Evolutionary conservation across 2,888 invertebrate genomes (phyloP), one percentile per base, ranked within the genome.

Genomic region (Drosophila macrothrix): DNA sequence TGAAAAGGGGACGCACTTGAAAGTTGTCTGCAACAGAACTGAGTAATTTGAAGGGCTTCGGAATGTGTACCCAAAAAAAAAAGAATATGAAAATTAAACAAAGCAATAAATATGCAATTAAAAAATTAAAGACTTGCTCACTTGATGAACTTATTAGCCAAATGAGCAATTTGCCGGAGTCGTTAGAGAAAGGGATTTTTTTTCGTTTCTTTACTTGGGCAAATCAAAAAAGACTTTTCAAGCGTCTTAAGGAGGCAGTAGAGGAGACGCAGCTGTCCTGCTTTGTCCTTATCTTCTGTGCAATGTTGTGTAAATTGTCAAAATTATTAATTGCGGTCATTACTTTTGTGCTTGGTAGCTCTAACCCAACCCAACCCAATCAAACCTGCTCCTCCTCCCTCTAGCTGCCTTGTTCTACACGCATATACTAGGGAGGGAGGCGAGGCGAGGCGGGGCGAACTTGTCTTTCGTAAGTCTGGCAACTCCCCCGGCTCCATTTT

Each of bases 251-350:
- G n/a, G 16, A 7, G 19, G 19, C 9, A 14, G 19, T 9, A 9
- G 7, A 9, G 25, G 29, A 14, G 28, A n/a, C 29, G 50, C 25
- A 35, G 50, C 43, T 22, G 31, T 54, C 22, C 62, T 29, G 25
- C 31, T 56, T 58, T 61, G 39, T 31, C 29, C 78, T 80, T 83
- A 80, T 83, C 81, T 71, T 69, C 52, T 35, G 77, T 68, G 64
- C 80, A 91, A 91, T 90, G 83, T 85, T 86, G 84, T 89, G 90
- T 82, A 83, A 91, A 91, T 90, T 88, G 86, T 90, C 92, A 83
- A 85, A 90, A 88, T 90, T 92, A 92, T 92, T 92, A 91, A 91
- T 84, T 88, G 91, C 76, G 78, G 71, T 71, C 85, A 88, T 90
- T 83, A 81, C 69, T 73, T 56, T 60, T 54, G 49, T 55, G 39